Evolutionary conservation across 2,888 invertebrate species (phyloP).

Genomic region (Xestia rhomboidea): DNA sequence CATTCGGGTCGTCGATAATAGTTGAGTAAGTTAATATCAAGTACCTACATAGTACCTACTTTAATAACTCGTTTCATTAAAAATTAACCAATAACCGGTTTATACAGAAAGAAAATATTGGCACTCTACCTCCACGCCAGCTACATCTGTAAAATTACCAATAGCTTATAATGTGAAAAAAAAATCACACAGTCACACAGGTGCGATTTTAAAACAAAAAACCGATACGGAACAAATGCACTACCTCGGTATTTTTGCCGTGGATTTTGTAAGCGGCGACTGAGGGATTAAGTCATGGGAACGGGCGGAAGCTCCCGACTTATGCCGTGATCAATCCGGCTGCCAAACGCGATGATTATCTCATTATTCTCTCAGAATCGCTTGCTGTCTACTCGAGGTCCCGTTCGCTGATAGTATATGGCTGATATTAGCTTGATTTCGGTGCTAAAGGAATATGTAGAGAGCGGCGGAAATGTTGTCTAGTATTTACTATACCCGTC

Average conservation of each 20-base stretch:
- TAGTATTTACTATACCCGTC: neutral
- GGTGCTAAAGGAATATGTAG: constrained; percentile 19
- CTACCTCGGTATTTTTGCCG: constrained; percentile 21
- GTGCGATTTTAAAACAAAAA: neutral
- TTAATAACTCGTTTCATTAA: constrained; percentile 10
- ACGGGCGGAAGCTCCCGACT: constrained; percentile 29
- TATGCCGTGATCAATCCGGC: constrained; percentile 55
- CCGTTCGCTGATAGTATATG: constrained; percentile 37
- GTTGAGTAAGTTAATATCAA: constrained; percentile 21
- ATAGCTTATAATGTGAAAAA: neutral
- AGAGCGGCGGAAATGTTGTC: constrained; percentile 17
- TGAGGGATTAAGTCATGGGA: constrained; percentile 42
- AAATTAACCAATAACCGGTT: neutral
- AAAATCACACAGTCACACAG: neutral
- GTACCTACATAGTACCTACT: no score
- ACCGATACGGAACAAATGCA: neutral
- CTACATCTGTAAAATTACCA: neutral
- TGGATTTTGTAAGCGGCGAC: constrained; percentile 34
- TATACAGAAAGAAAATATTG: constrained; percentile 9
- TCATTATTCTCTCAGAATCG: constrained; percentile 57
- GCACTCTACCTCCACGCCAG: neutral
- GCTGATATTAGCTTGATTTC: constrained; percentile 26
- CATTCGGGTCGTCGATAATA: no score
- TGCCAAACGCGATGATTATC: constrained; percentile 57
- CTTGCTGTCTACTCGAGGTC: constrained; percentile 49